Base-by-base conservation (phyloP, 2,888 invertebrate species). In the Mycalesis mineus region DNA sequence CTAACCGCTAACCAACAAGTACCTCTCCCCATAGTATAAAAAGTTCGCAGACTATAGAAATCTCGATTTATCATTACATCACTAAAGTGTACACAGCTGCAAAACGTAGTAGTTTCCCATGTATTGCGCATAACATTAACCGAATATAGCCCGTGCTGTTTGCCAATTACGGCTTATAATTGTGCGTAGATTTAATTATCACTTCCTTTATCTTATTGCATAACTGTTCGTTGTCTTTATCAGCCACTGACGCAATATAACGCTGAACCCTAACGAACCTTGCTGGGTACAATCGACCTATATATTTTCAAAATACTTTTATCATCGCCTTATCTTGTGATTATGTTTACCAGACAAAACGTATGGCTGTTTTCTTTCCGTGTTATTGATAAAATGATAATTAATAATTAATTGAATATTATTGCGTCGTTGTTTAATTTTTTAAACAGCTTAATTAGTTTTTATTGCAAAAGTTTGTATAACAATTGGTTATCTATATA, bases 151-250 rank as follows among this genome's bases (percentile, higher is more conserved):
- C 69, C 63, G 53, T 78, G 75, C 61, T 17, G 3, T 47, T 2
- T 45, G 40, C 14, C 2, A 0, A 13, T 61, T 72, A 77, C 50
- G 66, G 70, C 60, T 59, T 56, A 72, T 64, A 71, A 63, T 78
- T 40, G 69, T 28, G 41, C 65, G 72, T 33, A 36, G 41, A 57
- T 31, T 65, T 71, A 75, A 80, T 73, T 80, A 80, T 81, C 11
- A 11, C 11, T 68, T 68, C 74, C 8, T 42, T 80, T 84, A 83
- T 84, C 81, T 74, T 63, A 76, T 87, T 87, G 83, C 84, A 83
- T 84, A 86, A 86, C 81, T 75, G 77, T 70, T 70, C 72, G 77
- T 29, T 78, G 74, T 77, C 51, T 56, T 63, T 61, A 58, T 58
- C 60, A 54, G 54, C 68, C 69, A 70, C 65, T 74, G 73, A 75